Conservation (phyloP, 2,113 vertebrate species). For the Paradoxurus hermaphroditus region DNA sequence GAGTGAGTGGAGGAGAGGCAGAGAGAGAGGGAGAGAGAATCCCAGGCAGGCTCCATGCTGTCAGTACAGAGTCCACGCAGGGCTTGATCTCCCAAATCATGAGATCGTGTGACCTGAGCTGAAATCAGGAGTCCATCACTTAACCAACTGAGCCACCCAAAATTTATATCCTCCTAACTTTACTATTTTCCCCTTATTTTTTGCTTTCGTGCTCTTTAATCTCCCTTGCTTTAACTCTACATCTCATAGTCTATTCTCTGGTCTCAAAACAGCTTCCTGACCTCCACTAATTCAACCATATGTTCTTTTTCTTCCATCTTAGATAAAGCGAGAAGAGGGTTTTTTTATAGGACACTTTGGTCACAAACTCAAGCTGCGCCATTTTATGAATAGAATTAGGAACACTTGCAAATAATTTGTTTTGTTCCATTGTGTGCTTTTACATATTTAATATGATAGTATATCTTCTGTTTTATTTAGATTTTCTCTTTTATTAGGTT, state of each 20-base stretch:
- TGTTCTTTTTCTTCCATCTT: not conserved
- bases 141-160: not conserved
- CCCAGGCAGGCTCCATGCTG: too few relatives aligned
- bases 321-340: not conserved
- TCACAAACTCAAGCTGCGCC: not conserved
- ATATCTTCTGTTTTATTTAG: not conserved
- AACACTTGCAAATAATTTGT: not conserved
- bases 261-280: not conserved
- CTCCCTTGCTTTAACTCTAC: not conserved
- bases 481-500: not conserved
- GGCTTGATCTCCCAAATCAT: too few relatives aligned
- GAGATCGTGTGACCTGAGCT: too few relatives aligned
- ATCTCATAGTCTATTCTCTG: not conserved
- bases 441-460: not conserved
- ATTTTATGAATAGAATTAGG: not conserved
- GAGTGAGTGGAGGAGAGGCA: too few relatives aligned
- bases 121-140: too few relatives aligned
- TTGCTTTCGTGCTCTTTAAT: not conserved
- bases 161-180: not conserved
- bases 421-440: not conserved
- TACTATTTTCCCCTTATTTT: not conserved
- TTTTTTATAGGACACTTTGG: not conserved
- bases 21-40: too few relatives aligned
- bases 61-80: too few relatives aligned
- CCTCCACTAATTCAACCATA: not conserved